A percentile compares a stretch with the other conserved stretches of the same genome.
These are phyloP conservation scores for Pogonus chalceus DNA, from an alignment of 1,140 invertebrate genomes.

Conservation along the genomic window DNA sequence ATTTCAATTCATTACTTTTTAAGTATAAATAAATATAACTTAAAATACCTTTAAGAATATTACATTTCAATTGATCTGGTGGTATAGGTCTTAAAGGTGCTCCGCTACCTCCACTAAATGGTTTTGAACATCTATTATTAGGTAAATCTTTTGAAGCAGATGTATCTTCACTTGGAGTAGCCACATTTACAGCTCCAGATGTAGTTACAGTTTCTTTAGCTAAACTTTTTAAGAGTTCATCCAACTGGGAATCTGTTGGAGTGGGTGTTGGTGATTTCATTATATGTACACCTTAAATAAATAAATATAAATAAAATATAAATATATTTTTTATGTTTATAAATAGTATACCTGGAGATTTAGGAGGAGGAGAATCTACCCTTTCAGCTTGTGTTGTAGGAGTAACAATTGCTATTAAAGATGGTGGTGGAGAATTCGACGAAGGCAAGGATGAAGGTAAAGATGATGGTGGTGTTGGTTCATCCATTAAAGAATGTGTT, in stretches of 20 bases:
- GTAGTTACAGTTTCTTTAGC: constrained; percentile 41
- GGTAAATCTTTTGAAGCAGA: constrained; percentile 72
- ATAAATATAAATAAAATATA: too few species aligned
- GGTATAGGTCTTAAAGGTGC: constrained; percentile 63
- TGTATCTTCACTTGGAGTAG: constrained; percentile 88
- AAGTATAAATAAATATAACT: neutral
- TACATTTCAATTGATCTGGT: constrained; percentile 85
- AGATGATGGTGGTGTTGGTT: neutral
- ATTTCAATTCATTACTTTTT: constrained; percentile 21
- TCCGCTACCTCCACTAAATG: constrained; percentile 43
- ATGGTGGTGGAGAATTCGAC: constrained; percentile 5
- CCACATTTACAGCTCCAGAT: neutral
- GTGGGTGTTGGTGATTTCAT: constrained; percentile 22
- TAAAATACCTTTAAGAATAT: constrained; percentile 74
- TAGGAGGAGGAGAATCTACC: neutral
- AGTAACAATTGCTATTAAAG: constrained; percentile 10
- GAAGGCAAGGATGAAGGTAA: neutral
- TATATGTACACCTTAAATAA: too few species aligned
- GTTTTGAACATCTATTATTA: neutral
- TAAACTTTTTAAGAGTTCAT: constrained; percentile 50
- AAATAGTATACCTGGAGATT: too few species aligned
- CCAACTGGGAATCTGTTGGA: constrained; percentile 43
- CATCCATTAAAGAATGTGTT: neutral
- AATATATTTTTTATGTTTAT: too few species aligned
- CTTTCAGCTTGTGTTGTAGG: too few species aligned